Evolutionary conservation across 53 echinoderm and acorn worm species (phyloP), one percentile per base, ranked within the genome.

Genomic region (Hippasteria phrygiana): DNA sequence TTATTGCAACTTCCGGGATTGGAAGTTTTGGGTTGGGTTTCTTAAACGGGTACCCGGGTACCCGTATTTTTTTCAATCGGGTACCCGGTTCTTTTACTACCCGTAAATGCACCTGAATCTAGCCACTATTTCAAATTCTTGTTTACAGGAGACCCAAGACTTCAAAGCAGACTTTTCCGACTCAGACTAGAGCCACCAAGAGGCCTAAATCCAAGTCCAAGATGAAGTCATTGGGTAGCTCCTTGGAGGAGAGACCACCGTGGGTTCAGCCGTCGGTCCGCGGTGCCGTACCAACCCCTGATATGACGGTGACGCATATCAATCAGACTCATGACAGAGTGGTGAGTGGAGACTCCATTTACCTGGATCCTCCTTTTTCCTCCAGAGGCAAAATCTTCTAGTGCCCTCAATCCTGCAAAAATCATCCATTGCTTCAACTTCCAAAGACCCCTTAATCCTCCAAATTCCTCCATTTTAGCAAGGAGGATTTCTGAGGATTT

Each of bases 281-380:
- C 33, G 94, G 94, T 9, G 96, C 93, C 7, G 62, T 88, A 17
- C 96, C 96, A 8, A 93, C 94, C 40, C 93, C 99, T 1, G 97
- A 97, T 64, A 76, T 99, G 74, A 92, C 88, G 46, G 95, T 99
- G 27, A 99, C 99, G 12, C 93, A 96, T 47, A 90, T 99, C 89
- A 99, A 99, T 74, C 99, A 99, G 78, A 99, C 96, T 11, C 91
- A 99, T 81, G 96, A 99, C 84, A 93, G 83, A 73, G 88, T 99
- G 88, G 99, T 99, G 91, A 88, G 96, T 94, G 0, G 37, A 36
- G 18, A 36, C 34, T 37, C 37, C 34, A n/a, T n/a, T n/a, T n/a
- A n/a, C 59, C 26, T 59, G 0, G 51, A 6, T 14, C 26, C 26
- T 26, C 3, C 22, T 45, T 45, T 45, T 11, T 5, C 11, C 46